These are phyloP conservation scores for Rhegmatorhina hoffmannsi DNA, from an alignment of 2,113 vertebrate genomes.

Conservation along the genomic window DNA sequence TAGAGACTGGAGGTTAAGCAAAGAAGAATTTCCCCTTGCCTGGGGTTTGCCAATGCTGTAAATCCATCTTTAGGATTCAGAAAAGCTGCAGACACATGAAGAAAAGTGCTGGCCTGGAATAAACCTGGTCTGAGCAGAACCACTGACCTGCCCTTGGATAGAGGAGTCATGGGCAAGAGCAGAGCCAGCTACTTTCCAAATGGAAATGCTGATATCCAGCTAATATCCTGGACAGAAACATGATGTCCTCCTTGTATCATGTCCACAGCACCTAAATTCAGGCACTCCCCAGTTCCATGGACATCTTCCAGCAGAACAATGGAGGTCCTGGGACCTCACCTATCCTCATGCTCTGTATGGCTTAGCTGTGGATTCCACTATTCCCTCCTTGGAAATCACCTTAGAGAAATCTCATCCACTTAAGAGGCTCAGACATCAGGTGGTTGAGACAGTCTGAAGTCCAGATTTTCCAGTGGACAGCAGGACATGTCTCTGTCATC, in stretches of 20 bases:
- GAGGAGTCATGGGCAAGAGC: background rate
- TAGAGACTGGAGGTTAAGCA: background rate
- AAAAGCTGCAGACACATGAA: background rate
- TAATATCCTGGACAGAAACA: background rate
- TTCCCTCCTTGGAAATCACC: slow-evolving; percentile 27
- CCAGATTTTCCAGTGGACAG: background rate
- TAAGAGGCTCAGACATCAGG: slow-evolving; percentile 8
- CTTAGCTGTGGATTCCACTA: background rate
- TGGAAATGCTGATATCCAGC: fast-evolving
- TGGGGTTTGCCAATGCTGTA: background rate
- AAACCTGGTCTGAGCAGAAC: background rate
- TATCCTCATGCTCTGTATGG: fast-evolving
- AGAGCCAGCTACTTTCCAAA: background rate
- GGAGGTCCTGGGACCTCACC: background rate
- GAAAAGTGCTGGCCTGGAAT: background rate
- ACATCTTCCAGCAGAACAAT: background rate
- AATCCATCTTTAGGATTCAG: background rate
- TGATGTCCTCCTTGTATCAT: background rate
- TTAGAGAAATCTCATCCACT: background rate
- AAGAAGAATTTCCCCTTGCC: background rate
- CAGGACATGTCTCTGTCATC: fast-evolving
- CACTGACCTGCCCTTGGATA: fast-evolving
- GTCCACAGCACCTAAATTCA: background rate
- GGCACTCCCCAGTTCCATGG: background rate
- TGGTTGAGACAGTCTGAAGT: background rate